Evolutionary conservation across 2,888 invertebrate genomes (phyloP).

Genomic region (Macrosoma leucophasiata): DNA sequence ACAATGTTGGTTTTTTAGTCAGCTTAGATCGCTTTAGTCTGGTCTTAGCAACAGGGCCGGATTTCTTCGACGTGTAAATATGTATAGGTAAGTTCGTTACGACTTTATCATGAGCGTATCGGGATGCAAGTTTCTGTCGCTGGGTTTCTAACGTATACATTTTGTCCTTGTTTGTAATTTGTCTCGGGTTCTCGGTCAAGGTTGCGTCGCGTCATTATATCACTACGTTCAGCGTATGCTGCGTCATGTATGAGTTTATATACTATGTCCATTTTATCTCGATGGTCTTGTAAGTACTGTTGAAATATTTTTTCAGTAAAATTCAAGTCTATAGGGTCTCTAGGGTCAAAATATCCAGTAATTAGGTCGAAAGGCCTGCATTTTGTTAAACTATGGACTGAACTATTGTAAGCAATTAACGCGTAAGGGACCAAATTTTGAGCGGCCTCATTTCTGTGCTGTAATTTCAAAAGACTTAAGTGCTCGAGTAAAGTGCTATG

Average conservation of each 20-base stretch:
- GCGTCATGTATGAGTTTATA: constrained; percentile 3
- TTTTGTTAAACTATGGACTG: constrained; percentile 9
- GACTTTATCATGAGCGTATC: no score
- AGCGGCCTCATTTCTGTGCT: constrained; percentile 2
- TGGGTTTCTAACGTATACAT: constrained; percentile 18
- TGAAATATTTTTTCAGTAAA: constrained; percentile 11
- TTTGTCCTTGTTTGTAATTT: constrained; percentile 17
- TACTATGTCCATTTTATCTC: background rate
- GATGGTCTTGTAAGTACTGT: constrained; percentile 10
- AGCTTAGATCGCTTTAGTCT: constrained; percentile 2
- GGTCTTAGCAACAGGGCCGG: constrained; percentile 6
- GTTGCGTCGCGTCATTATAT: no score
- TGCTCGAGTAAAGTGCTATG: constrained; percentile 3
- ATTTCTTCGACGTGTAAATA: constrained; percentile 9
- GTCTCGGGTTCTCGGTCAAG: constrained; percentile 20
- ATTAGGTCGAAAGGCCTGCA: constrained; percentile 12
- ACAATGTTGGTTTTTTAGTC: constrained; percentile 9
- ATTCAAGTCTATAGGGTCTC: constrained; percentile 15
- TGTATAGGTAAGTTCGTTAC: no score
- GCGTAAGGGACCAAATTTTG: constrained; percentile 2
- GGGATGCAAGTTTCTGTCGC: no score
- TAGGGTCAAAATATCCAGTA: constrained; percentile 17
- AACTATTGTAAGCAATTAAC: constrained; percentile 12
- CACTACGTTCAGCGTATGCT: background rate
- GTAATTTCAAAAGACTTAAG: constrained; percentile 5